Conservation (phyloP, 1,140 invertebrate species). For the Nephotettix cincticeps region DNA sequence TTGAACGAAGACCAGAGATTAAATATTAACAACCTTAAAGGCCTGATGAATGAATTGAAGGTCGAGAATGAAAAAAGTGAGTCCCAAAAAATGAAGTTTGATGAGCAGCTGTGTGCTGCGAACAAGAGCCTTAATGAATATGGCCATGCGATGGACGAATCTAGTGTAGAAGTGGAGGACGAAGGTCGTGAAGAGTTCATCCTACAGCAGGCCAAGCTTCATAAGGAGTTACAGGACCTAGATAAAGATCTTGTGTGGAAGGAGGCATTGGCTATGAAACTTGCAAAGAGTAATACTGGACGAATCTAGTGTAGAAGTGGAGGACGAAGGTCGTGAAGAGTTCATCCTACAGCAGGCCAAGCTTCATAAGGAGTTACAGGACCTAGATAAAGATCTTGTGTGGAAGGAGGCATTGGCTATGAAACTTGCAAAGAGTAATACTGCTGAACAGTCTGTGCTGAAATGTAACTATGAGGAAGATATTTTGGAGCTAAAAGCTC, state of each 20-base stretch:
- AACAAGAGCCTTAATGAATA: slow-evolving; percentile 62
- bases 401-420: slow-evolving; percentile 75
- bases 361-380: slow-evolving; percentile 42
- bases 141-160: slow-evolving; percentile 42
- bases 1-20: not conserved
- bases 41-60: slow-evolving; percentile 42
- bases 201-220: slow-evolving; percentile 35
- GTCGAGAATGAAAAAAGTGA: slow-evolving; percentile 29
- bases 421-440: slow-evolving; percentile 61
- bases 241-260: slow-evolving; percentile 74
- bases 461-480: slow-evolving; percentile 53
- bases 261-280: slow-evolving; percentile 67
- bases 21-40: not conserved
- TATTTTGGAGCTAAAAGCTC: slow-evolving; percentile 66
- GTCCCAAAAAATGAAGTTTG: not conserved
- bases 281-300: slow-evolving; percentile 59
- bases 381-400: slow-evolving; percentile 67
- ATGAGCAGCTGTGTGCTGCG: slow-evolving; percentile 41
- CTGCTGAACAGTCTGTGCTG: slow-evolving; percentile 58
- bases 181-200: not conserved
- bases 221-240: slow-evolving; percentile 50
- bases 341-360: slow-evolving; percentile 25
- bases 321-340: not conserved
- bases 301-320: not conserved
- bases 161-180: not conserved